These are phyloP conservation scores for Colaptes auratus DNA, from an alignment of 2,113 vertebrate species.

Conservation along the genomic window DNA sequence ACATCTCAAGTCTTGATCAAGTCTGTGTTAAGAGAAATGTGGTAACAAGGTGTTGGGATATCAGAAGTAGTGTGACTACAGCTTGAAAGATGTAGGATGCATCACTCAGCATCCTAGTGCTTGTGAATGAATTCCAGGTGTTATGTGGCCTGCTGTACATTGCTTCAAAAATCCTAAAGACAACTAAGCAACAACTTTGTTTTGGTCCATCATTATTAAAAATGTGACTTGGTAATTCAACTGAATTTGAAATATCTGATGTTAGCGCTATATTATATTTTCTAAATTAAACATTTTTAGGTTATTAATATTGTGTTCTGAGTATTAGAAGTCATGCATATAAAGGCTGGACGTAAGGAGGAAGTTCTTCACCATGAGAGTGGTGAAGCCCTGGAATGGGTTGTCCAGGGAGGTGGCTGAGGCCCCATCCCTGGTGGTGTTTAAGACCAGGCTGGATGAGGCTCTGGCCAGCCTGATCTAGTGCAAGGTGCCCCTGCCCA, in stretches of 20 bases:
- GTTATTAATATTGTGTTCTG: not conserved
- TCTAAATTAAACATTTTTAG: not conserved
- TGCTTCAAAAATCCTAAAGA: not conserved
- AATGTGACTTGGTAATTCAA: not conserved
- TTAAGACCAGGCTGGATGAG: no score
- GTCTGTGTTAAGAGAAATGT: conserved; percentile 15
- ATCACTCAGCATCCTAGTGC: not conserved
- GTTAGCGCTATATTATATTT: not conserved
- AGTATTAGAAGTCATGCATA: not conserved
- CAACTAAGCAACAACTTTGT: not conserved
- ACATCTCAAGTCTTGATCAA: conserved; percentile 12
- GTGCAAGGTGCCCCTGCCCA: no score
- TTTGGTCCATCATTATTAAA: not conserved
- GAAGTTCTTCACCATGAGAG: no score
- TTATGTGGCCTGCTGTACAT: not conserved
- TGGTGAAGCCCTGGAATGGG: no score
- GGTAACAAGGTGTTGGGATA: conserved; percentile 8
- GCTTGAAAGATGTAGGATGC: conserved; percentile 17
- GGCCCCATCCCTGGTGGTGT: no score
- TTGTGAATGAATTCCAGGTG: conserved; percentile 40
- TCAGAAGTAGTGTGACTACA: not conserved
- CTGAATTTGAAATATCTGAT: not conserved
- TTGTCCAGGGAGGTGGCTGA: no score
- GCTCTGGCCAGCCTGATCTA: no score
- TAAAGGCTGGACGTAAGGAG: no score